Evolutionary conservation across 2,888 invertebrate species (phyloP), one percentile per base, ranked within the genome.

Genomic region (Meganola albula): DNA sequence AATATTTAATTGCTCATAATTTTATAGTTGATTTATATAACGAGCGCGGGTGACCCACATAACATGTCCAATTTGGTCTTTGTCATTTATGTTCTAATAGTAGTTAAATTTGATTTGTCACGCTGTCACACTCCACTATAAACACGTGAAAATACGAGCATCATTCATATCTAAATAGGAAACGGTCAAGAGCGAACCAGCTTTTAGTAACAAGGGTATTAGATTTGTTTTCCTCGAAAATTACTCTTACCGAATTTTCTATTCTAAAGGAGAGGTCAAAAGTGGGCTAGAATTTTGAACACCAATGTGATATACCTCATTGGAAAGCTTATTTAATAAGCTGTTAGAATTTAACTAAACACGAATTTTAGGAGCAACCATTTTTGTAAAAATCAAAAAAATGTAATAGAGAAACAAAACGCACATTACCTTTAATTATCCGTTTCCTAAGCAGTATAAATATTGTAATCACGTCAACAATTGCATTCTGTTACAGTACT

Each of bases 71-170:
- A 43, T 36, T 53, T 45, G n/a, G n/a, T n/a, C n/a, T n/a, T n/a
- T n/a, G n/a, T n/a, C n/a, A n/a, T 46, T 33, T 31, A 40, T 33
- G 28, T 33, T 38, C 22, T 21, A 24, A 24, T 20, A 11, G 37
- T 25, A 25, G 44, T 56, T 48, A 53, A 44, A 27, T 11, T 37
- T 56, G 46, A 53, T 46, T 36, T 37, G 41, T 41, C 22, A 24
- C 41, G 34, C 24, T 30, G 34, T 40, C 35, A 10, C 10, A 11
- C 31, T 29, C 27, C 24, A 16, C 36, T 38, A 26, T 24, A 37
- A 27, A 42, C 27, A 33, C 13, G 12, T 34, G 20, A 32, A 44
- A 34, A 31, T 46, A 33, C 34, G 31, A 27, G 20, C 27, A 14
- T 30, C 28, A 27, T 28, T 30, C 4, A 30, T 36, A 27, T 16